Evolutionary conservation across 2,797 vertebrate genomes (phyloP).

Genomic region (Spinibarbus caldwelli): DNA sequence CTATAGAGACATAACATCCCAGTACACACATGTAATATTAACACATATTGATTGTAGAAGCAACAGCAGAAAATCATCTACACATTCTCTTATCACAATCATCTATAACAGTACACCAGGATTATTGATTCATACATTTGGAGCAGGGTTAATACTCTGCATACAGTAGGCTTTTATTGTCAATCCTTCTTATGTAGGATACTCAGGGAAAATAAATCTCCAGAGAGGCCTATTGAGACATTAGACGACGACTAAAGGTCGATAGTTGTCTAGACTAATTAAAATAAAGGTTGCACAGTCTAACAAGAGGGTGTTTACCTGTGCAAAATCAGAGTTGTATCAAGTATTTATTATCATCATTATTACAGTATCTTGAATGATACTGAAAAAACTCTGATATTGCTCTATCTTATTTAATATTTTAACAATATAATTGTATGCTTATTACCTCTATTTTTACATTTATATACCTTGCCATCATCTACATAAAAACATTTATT

Average conservation of each 20-base stretch:
- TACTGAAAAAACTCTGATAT: background rate
- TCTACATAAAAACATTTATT: background rate
- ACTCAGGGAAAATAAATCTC: background rate
- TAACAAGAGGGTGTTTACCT: background rate
- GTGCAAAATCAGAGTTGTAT: background rate
- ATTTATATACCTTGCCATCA: background rate
- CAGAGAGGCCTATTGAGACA: background rate
- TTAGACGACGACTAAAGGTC: background rate
- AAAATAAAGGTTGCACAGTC: background rate
- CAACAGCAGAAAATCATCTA: background rate
- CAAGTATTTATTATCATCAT: background rate
- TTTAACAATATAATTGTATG: background rate
- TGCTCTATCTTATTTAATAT: background rate
- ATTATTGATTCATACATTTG: background rate
- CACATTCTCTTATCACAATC: background rate
- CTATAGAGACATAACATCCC: background rate
- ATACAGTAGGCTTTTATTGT: background rate
- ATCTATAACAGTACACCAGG: background rate
- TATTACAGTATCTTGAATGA: background rate
- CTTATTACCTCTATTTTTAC: background rate
- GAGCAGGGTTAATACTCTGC: background rate
- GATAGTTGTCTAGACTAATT: constrained; percentile 18
- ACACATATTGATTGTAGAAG: background rate
- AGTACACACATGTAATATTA: constrained; percentile 1
- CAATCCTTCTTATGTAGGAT: background rate